Conservation (phyloP, 2,888 invertebrate genomes). For the Crocallis elinguaria region DNA sequence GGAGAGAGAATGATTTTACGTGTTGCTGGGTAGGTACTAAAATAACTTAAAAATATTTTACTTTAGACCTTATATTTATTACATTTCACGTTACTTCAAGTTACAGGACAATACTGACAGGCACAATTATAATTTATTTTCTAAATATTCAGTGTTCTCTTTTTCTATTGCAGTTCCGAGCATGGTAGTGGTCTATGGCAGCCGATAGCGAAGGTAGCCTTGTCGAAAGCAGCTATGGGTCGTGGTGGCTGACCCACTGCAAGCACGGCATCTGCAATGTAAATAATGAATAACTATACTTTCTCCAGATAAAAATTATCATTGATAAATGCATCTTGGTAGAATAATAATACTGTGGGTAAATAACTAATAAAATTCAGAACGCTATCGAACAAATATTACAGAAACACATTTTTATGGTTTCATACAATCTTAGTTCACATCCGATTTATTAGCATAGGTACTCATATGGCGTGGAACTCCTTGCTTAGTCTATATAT, state of each 20-base stretch:
- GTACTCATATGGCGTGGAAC: no score
- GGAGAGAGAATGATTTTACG: no score
- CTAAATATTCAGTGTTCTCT: neutral
- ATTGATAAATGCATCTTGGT: no score
- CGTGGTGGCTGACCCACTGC: constrained; percentile 76
- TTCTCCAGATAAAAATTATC: no score
- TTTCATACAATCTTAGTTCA: no score
- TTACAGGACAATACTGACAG: constrained; percentile 23
- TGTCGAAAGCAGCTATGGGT: constrained; percentile 76
- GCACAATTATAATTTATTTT: neutral
- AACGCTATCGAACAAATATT: no score
- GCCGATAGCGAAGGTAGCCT: constrained; percentile 70
- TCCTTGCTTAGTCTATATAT: no score
- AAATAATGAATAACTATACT: constrained; percentile 2
- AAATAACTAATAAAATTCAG: no score
- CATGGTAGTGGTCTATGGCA: constrained; percentile 43
- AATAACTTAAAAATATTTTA: neutral
- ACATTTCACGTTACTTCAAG: constrained; percentile 32
- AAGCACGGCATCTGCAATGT: constrained; percentile 70
- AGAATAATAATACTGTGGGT: no score
- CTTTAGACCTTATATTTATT: constrained; percentile 36
- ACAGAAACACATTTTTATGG: no score
- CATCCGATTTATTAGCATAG: no score
- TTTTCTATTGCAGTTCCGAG: constrained; percentile 3
- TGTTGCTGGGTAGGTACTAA: no score